Evolutionary conservation across 2,888 invertebrate genomes (phyloP).

Genomic region (Octodonta nipae): DNA sequence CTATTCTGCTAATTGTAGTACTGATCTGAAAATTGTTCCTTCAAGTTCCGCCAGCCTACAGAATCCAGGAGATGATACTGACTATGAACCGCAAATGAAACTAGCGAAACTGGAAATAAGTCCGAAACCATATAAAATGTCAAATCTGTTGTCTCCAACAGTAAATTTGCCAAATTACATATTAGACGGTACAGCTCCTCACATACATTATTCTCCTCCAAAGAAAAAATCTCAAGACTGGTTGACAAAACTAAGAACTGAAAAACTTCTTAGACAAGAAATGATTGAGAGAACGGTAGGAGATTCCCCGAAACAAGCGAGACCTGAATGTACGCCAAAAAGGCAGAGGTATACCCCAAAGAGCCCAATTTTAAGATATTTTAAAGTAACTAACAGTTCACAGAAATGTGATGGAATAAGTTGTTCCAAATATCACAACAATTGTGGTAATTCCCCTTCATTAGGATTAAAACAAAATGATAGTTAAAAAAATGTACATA

Average conservation of each 20-base stretch:
- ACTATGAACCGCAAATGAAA: slow-evolving; percentile 8
- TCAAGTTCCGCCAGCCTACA: too few species aligned
- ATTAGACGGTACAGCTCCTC: slow-evolving; percentile 62
- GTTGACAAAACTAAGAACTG: slow-evolving; percentile 52
- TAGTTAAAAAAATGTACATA: too few species aligned
- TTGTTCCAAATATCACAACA: slow-evolving; percentile 11
- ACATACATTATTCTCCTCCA: slow-evolving; percentile 56
- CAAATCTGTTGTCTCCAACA: slow-evolving; percentile 41
- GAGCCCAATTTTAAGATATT: slow-evolving; percentile 26
- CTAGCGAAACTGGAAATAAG: slow-evolving; percentile 4
- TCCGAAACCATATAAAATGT: neutral
- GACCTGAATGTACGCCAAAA: slow-evolving; percentile 18
- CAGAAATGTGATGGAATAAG: slow-evolving; percentile 13
- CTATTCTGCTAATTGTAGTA: too few species aligned
- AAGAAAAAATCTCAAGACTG: slow-evolving; percentile 57
- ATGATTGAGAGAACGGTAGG: slow-evolving; percentile 11
- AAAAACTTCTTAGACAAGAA: slow-evolving; percentile 32
- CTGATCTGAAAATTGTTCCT: too few species aligned
- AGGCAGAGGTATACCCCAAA: slow-evolving; percentile 17
- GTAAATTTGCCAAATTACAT: slow-evolving; percentile 65
- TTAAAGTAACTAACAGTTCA: slow-evolving; percentile 24
- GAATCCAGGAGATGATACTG: too few species aligned
- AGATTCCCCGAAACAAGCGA: slow-evolving; percentile 22
- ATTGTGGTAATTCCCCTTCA: too few species aligned
- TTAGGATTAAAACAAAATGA: too few species aligned